phyloP scores from a whole-genome alignment of 2,888 invertebrate genomes.

The Lucinisca nassula region DNA sequence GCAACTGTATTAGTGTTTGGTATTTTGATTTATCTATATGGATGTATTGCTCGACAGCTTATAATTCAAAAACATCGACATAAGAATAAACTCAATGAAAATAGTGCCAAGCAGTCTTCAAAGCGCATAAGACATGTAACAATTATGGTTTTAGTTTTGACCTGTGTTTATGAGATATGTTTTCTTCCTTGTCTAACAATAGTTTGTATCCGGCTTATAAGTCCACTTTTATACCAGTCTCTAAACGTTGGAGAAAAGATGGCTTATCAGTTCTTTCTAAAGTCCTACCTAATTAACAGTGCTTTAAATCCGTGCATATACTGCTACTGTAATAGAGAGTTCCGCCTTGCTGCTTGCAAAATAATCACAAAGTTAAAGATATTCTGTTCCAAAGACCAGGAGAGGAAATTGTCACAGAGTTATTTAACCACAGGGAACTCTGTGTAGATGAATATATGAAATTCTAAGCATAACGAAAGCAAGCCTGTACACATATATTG shows the following conservation, averaged over 20 bases:
- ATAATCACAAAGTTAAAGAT: neutral
- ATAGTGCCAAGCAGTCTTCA: slow-evolving; percentile 5
- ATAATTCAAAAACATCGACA: slow-evolving; percentile 20
- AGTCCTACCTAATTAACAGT: slow-evolving; percentile 77
- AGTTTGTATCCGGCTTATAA: slow-evolving; percentile 70
- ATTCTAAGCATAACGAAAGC: no score
- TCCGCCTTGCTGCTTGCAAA: slow-evolving; percentile 33
- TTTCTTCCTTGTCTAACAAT: slow-evolving; percentile 78
- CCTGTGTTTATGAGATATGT: slow-evolving; percentile 76
- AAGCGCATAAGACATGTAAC: slow-evolving; percentile 60
- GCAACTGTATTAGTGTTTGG: slow-evolving; percentile 42
- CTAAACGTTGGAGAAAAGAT: slow-evolving; percentile 67
- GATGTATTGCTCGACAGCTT: slow-evolving; percentile 52
- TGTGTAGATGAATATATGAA: no score
- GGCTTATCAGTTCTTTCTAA: slow-evolving; percentile 75
- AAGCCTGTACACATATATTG: no score
- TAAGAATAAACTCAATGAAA: slow-evolving; percentile 7
- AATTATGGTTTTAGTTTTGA: slow-evolving; percentile 77
- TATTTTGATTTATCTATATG: slow-evolving; percentile 48
- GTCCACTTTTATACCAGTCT: slow-evolving; percentile 60
- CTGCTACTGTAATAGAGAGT: slow-evolving; percentile 79
- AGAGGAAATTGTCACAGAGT: neutral
- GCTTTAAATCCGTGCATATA: slow-evolving; percentile 84
- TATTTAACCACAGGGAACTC: neutral
- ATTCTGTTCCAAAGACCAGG: neutral